Percentiles rank a stretch among this genome's conserved stretches.
These are phyloP conservation scores for Chloroclysta siterata DNA, from an alignment of 2,888 invertebrate genomes.

Conservation along the genomic window DNA sequence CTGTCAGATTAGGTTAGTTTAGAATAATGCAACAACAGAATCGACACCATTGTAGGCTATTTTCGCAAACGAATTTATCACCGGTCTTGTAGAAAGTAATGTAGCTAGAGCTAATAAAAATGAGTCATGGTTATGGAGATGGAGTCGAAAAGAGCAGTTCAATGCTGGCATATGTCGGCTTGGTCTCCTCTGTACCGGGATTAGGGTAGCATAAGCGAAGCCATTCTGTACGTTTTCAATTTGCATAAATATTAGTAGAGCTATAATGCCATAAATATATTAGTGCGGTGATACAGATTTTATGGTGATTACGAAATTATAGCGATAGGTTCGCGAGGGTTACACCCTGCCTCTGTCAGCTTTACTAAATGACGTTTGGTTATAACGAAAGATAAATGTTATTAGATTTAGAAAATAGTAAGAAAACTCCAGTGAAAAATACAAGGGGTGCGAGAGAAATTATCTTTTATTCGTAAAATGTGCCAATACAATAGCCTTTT, in stretches of 20 bases:
- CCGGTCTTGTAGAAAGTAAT: conserved; percentile 17
- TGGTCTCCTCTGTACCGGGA: conserved; percentile 58
- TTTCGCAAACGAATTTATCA: conserved; percentile 3
- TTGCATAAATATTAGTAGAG: conserved; percentile 84
- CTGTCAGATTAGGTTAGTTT: too few relatives aligned
- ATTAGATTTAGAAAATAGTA: conserved; percentile 45
- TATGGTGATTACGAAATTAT: conserved; percentile 83
- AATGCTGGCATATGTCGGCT: conserved; percentile 68
- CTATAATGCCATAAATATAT: conserved; percentile 83
- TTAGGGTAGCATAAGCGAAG: conserved; percentile 78
- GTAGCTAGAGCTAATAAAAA: conserved; percentile 28
- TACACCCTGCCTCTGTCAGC: conserved; percentile 49
- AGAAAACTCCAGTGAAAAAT: conserved; percentile 36
- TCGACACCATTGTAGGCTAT: background rate
- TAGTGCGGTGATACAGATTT: conserved; percentile 83
- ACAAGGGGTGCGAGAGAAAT: conserved; percentile 49
- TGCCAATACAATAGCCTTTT: conserved; percentile 54
- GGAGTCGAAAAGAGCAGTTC: conserved; percentile 46
- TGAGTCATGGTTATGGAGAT: conserved; percentile 35
- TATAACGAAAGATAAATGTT: conserved; percentile 44
- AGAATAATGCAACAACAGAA: too few relatives aligned
- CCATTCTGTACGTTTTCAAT: conserved; percentile 82
- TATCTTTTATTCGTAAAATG: conserved; percentile 51
- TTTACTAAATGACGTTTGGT: conserved; percentile 44
- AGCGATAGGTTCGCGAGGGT: conserved; percentile 63